A percentile compares a stretch with the other conserved stretches of the same genome.
Conservation (phyloP, 2,888 invertebrate species). For the Blastobasis lacticolella region DNA sequence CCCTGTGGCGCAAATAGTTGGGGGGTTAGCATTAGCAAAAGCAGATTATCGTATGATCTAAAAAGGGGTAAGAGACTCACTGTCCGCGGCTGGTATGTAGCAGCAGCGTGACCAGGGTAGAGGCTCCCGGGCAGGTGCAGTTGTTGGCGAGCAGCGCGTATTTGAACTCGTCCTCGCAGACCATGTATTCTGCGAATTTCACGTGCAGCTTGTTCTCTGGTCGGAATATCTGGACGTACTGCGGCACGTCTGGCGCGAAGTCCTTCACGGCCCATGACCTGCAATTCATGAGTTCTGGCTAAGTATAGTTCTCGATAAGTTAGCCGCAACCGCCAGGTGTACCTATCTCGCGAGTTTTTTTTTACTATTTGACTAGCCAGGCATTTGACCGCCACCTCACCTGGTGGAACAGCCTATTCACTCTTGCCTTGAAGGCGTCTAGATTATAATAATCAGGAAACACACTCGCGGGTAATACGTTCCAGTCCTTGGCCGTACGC, state of each 20-base stretch:
- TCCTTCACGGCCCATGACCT: constrained; percentile 99
- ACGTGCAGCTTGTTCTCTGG: constrained; percentile 99
- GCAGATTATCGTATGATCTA: not conserved
- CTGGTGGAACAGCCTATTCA: no score
- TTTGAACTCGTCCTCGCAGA: constrained; percentile 99
- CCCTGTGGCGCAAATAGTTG: constrained; percentile 66
- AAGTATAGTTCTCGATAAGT: no score
- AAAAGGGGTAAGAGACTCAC: constrained; percentile 76
- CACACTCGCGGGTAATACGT: no score
- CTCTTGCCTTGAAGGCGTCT: no score
- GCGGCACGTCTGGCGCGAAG: constrained; percentile 96
- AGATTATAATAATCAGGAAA: no score
- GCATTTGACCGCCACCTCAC: no score
- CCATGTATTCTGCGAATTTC: constrained; percentile 98
- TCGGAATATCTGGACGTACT: constrained; percentile 98
- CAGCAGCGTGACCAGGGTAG: constrained; percentile 94
- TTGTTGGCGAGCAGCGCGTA: constrained; percentile 98
- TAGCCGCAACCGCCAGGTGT: no score
- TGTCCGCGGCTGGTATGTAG: constrained; percentile 98
- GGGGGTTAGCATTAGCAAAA: not conserved
- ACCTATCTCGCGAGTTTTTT: no score
- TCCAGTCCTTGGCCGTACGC: no score
- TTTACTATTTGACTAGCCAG: no score
- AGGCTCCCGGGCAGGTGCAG: constrained; percentile 98
- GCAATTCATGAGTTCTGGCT: constrained; percentile 3